Evolutionary conservation across 2,113 vertebrate genomes (phyloP).

Genomic region (Marmota flaviventris): DNA sequence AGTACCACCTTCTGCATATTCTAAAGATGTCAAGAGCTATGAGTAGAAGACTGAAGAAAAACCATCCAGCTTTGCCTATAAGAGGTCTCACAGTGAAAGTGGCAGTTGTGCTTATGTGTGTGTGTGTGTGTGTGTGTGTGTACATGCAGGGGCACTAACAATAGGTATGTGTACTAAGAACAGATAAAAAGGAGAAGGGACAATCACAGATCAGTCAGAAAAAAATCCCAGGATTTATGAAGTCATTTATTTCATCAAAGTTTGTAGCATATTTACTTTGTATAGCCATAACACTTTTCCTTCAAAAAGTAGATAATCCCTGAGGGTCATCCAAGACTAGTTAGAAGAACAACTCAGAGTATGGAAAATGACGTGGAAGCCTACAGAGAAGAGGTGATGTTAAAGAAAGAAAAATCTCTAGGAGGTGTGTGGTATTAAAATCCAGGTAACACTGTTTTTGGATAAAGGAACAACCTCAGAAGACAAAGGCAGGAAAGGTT

Average conservation of each 20-base stretch:
- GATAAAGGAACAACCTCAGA: neutral
- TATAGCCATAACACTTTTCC: neutral
- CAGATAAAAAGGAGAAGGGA: neutral
- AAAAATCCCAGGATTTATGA: neutral
- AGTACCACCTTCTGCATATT: neutral
- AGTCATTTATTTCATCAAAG: conserved; percentile 18
- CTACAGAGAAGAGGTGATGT: neutral
- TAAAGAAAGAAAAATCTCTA: neutral
- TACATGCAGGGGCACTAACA: neutral
- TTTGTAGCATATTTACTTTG: neutral
- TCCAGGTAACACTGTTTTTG: neutral
- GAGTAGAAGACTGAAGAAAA: neutral
- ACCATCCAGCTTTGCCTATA: neutral
- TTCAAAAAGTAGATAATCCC: neutral
- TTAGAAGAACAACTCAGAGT: neutral
- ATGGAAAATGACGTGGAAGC: rapidly evolving
- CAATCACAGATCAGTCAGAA: neutral
- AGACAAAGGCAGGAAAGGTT: neutral
- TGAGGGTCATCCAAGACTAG: neutral
- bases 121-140: too few relatives aligned
- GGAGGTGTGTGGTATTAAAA: neutral
- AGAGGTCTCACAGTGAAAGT: neutral
- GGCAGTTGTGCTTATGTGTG: neutral
- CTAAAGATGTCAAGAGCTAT: neutral
- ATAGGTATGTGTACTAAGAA: too few relatives aligned